Evolutionary conservation across 1,140 invertebrate species (phyloP).

Genomic region (Ceratosolen fusciceps): DNA sequence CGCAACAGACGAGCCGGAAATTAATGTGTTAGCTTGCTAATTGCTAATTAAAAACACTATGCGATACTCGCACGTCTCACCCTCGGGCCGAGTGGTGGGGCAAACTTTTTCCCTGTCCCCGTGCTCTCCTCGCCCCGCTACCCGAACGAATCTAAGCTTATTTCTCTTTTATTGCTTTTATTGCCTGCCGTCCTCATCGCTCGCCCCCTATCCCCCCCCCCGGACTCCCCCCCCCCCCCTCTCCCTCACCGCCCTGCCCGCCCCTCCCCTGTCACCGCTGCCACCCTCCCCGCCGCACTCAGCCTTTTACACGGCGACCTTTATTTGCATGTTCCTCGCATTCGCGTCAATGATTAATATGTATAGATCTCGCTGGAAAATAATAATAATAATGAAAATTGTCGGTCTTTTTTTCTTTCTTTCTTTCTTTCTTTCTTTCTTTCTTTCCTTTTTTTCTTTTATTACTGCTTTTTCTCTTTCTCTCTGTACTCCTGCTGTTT

Average conservation of each 20-base stretch:
- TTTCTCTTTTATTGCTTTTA: no score
- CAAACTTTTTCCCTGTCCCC: no score
- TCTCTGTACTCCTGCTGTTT: no score
- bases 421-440: no score
- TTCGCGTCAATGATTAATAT: background rate
- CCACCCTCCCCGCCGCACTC: background rate
- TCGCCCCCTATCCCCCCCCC: background rate
- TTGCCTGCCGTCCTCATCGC: no score
- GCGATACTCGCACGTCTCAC: slow-evolving; percentile 43
- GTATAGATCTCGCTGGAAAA: background rate
- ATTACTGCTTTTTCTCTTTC: no score
- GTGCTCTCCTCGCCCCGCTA: no score
- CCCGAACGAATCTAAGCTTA: no score
- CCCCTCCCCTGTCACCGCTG: background rate
- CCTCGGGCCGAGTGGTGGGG: no score
- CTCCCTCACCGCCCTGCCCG: background rate
- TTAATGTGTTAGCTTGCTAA: slow-evolving; percentile 70
- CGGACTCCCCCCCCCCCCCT: background rate
- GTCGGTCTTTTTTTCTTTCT: no score
- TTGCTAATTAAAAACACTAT: slow-evolving; percentile 71
- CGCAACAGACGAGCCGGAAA: slow-evolving; percentile 68
- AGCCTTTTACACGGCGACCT: background rate
- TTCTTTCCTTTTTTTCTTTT: no score
- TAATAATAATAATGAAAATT: no score
- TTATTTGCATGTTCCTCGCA: slow-evolving; percentile 18